Conservation (phyloP, 2,888 invertebrate genomes). For the Neelides folsomi region DNA sequence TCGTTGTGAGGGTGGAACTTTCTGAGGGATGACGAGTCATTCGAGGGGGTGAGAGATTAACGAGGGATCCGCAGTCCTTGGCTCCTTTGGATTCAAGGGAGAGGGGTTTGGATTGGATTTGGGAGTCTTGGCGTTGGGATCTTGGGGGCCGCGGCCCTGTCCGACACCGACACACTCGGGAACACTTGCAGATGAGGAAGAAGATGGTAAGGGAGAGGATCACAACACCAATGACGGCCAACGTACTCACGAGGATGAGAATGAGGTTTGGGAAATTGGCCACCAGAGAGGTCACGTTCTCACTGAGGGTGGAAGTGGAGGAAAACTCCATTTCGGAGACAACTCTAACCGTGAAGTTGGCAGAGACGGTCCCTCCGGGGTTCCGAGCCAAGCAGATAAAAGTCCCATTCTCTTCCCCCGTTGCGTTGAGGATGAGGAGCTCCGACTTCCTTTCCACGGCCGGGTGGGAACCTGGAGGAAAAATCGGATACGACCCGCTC, state of each 20-base stretch:
- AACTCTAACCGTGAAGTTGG: conserved; percentile 60
- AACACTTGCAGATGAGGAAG: conserved; percentile 44
- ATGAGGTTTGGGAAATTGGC: conserved; percentile 30
- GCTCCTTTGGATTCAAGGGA: not conserved
- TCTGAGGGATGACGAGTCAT: conserved; percentile 30
- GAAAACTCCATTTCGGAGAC: conserved; percentile 28
- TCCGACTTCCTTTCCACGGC: conserved; percentile 59
- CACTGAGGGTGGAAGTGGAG: conserved; percentile 11
- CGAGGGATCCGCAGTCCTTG: conserved; percentile 1
- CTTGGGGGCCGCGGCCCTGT: conserved; percentile 9
- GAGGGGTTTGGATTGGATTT: not conserved
- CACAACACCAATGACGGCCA: conserved; percentile 31
- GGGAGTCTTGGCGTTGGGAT: not conserved
- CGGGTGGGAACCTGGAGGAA: conserved; percentile 1
- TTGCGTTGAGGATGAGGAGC: conserved; percentile 62
- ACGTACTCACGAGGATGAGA: conserved; percentile 26
- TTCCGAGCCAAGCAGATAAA: conserved; percentile 77
- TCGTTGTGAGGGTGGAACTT: conserved; percentile 29
- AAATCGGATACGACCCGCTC: conserved; percentile 12
- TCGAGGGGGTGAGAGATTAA: conserved; percentile 6
- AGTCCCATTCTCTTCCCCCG: conserved; percentile 67
- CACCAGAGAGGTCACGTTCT: conserved; percentile 15
- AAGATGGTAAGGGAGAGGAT: conserved; percentile 55
- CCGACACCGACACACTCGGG: conserved; percentile 21
- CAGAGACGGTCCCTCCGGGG: conserved; percentile 61